Percentiles rank a stretch among this genome's conserved stretches.
These are phyloP conservation scores for Uloborus plumipes DNA, from an alignment of 2,888 invertebrate species.

Conservation along the genomic window DNA sequence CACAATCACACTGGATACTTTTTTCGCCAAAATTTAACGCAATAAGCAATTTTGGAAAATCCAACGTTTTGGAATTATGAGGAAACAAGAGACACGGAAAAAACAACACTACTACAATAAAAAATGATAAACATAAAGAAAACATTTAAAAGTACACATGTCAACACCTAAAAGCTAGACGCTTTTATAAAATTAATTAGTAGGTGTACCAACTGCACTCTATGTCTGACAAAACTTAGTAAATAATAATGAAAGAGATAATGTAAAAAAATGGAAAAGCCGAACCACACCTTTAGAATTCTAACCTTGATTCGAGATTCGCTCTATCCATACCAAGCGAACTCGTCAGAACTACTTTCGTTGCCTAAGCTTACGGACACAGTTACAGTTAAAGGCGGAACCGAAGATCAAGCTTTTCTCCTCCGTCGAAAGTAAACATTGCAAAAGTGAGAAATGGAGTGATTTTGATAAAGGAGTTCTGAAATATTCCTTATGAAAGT, in stretches of 20 bases:
- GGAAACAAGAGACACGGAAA: constrained; percentile 7
- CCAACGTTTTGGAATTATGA: not conserved
- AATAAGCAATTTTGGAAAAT: no score
- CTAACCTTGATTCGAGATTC: constrained; percentile 32
- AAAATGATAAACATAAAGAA: constrained; percentile 3
- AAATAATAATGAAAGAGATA: constrained; percentile 12
- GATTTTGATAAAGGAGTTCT: no score
- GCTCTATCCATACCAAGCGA: not conserved
- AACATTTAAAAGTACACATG: no score
- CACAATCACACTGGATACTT: no score
- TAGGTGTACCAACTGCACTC: constrained; percentile 29
- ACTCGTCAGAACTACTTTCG: not conserved
- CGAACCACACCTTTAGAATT: constrained; percentile 41
- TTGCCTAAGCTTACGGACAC: not conserved
- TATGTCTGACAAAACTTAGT: constrained; percentile 23
- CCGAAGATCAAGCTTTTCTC: no score
- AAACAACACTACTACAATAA: not conserved
- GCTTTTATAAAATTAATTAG: constrained; percentile 6
- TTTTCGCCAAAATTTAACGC: no score
- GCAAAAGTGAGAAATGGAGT: no score
- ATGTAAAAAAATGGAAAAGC: constrained; percentile 17
- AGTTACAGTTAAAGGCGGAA: constrained; percentile 5
- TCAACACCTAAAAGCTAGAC: no score
- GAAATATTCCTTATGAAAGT: no score
- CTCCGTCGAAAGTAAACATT: no score